A percentile compares a stretch with the other conserved stretches of the same genome.
Conservation (phyloP, 2,113 vertebrate genomes). For the Sylvia atricapilla region DNA sequence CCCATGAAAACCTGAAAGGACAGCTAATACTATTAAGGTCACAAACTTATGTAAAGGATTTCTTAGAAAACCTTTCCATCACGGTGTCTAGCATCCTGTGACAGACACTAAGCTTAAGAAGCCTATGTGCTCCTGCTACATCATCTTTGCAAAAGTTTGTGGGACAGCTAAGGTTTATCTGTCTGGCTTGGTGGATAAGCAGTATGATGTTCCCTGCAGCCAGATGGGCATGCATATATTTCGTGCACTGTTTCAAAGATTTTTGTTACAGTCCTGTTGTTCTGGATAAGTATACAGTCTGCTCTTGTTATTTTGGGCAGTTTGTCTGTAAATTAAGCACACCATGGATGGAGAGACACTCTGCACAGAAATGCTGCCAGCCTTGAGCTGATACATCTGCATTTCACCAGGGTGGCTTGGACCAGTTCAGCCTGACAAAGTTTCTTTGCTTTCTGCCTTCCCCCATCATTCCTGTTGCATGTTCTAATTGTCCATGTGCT, state of each 20-base stretch:
- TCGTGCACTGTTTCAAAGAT: background rate
- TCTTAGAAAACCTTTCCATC: background rate
- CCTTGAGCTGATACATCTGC: background rate
- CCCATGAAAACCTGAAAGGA: background rate
- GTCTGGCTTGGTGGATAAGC: background rate
- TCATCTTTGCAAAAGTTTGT: background rate
- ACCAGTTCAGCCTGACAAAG: background rate
- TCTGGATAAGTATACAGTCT: background rate
- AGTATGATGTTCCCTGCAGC: background rate
- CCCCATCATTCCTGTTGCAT: background rate
- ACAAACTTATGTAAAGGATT: background rate
- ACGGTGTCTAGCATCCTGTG: background rate
- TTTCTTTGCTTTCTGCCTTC: background rate
- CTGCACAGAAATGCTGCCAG: background rate
- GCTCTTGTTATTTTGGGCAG: background rate
- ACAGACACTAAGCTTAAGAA: background rate
- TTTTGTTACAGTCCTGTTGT: background rate
- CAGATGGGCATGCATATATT: background rate
- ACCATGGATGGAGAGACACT: background rate
- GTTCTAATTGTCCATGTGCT: background rate
- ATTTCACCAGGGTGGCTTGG: background rate
- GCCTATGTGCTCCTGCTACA: background rate
- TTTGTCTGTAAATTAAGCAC: background rate
- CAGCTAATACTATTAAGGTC: background rate
- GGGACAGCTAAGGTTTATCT: background rate